Percentiles rank a stretch among this genome's conserved stretches.
Evolutionary conservation across 2,888 invertebrate genomes (phyloP).

Genomic region (Sphaerophoria rueppellii): DNA sequence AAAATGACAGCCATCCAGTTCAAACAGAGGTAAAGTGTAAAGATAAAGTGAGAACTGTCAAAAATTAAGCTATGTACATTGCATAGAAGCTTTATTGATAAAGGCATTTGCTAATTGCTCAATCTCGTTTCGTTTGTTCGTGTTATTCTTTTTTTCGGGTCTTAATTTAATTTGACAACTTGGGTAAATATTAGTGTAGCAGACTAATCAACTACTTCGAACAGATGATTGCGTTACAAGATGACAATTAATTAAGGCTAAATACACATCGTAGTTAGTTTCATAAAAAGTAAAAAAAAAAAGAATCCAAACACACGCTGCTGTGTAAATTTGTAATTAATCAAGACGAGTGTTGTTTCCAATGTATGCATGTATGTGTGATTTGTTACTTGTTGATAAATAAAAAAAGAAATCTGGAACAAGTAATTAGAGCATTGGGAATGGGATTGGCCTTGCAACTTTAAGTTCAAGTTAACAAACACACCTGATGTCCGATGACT

Average conservation of each 20-base stretch:
- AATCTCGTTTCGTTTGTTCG: conserved; percentile 57
- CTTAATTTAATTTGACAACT: conserved; percentile 42
- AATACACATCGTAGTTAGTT: conserved; percentile 23
- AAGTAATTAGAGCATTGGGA: too few relatives aligned
- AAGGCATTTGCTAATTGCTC: conserved; percentile 68
- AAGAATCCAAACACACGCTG: background rate
- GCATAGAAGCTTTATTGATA: background rate
- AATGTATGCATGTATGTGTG: background rate
- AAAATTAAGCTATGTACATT: background rate
- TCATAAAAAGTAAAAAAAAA: too few relatives aligned
- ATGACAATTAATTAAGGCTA: conserved; percentile 59
- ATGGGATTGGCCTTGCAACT: too few relatives aligned
- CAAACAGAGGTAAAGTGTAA: background rate
- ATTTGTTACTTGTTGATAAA: too few relatives aligned
- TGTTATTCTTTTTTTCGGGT: background rate
- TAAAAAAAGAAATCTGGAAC: too few relatives aligned
- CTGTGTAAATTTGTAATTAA: conserved; percentile 48
- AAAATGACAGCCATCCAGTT: background rate
- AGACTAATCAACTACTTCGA: conserved; percentile 36
- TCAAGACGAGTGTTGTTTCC: conserved; percentile 22
- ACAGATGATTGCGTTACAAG: conserved; percentile 50
- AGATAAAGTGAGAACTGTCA: background rate
- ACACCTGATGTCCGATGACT: too few relatives aligned
- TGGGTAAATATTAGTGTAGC: conserved; percentile 54
- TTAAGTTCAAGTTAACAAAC: too few relatives aligned